These are phyloP conservation scores for Meiosimyza platycephala DNA, from an alignment of 2,888 invertebrate species.

Conservation along the genomic window DNA sequence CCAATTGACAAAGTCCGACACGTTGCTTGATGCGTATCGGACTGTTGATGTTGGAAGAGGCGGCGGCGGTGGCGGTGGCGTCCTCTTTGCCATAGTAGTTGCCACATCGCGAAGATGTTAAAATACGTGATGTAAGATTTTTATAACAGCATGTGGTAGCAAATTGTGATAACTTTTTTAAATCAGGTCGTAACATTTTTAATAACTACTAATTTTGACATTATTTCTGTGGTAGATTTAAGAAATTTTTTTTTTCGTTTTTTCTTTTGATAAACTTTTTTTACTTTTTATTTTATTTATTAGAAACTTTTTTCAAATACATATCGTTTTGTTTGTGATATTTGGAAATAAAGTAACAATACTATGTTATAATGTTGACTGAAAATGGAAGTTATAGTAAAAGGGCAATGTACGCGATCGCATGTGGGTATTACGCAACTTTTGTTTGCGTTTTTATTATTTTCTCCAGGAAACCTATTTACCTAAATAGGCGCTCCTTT, in stretches of 20 bases:
- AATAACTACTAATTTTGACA: constrained; percentile 24
- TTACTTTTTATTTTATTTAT: neutral
- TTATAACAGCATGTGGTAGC: constrained; percentile 37
- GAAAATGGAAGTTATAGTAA: neutral
- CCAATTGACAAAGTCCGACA: constrained; percentile 20
- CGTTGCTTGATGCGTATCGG: constrained; percentile 26
- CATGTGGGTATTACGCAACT: too few relatives aligned
- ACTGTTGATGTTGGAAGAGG: neutral
- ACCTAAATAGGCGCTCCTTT: too few relatives aligned
- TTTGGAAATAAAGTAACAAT: constrained; percentile 4
- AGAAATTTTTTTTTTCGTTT: neutral
- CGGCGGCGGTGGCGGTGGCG: neutral
- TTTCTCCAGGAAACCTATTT: too few relatives aligned
- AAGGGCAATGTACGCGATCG: too few relatives aligned
- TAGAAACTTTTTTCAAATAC: neutral
- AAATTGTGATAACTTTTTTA: constrained; percentile 36
- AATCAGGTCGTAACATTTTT: constrained; percentile 30
- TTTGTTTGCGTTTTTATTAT: too few relatives aligned
- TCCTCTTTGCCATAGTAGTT: constrained; percentile 21
- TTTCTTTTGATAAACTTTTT: constrained; percentile 9
- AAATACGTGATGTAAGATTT: constrained; percentile 35
- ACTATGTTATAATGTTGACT: neutral
- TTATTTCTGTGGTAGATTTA: constrained; percentile 4
- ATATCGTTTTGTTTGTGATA: neutral
- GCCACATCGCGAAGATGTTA: constrained; percentile 32